These are phyloP conservation scores for Standfussiana lucernea DNA, from an alignment of 2,888 invertebrate genomes.

Conservation along the genomic window DNA sequence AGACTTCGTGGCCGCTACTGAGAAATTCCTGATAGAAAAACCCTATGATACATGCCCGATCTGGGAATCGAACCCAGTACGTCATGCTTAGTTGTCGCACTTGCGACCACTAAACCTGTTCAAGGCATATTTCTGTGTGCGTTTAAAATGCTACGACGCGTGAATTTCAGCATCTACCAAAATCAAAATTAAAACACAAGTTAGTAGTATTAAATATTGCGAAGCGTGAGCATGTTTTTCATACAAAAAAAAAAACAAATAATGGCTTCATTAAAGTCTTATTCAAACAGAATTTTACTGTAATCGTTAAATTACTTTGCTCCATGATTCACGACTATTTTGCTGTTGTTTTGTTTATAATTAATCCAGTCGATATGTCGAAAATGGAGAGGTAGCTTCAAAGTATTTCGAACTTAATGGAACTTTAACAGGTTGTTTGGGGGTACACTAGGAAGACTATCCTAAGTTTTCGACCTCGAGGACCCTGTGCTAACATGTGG, in stretches of 20 bases:
- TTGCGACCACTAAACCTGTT: not conserved
- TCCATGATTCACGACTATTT: not conserved
- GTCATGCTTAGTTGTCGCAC: not conserved
- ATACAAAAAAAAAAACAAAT: not conserved
- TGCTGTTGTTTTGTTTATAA: not conserved
- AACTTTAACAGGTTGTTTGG: no score
- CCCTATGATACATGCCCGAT: not conserved
- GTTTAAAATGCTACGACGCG: not conserved
- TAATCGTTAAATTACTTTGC: not conserved
- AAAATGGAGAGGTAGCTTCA: no score
- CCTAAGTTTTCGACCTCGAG: no score
- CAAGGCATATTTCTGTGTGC: not conserved
- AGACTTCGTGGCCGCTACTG: not conserved
- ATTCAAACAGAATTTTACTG: not conserved
- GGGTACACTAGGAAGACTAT: no score
- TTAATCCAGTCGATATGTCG: no score
- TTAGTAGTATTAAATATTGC: not conserved
- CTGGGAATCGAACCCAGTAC: not conserved
- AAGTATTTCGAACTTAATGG: no score
- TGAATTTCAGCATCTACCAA: no score
- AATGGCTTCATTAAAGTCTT: not conserved
- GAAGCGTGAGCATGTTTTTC: not conserved
- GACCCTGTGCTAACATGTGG: no score
- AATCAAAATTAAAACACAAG: no score
- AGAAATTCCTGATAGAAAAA: not conserved